Percentiles rank a stretch among this genome's conserved stretches.
Conservation (phyloP, 2,113 vertebrate species). For the Callipepla squamata region DNA sequence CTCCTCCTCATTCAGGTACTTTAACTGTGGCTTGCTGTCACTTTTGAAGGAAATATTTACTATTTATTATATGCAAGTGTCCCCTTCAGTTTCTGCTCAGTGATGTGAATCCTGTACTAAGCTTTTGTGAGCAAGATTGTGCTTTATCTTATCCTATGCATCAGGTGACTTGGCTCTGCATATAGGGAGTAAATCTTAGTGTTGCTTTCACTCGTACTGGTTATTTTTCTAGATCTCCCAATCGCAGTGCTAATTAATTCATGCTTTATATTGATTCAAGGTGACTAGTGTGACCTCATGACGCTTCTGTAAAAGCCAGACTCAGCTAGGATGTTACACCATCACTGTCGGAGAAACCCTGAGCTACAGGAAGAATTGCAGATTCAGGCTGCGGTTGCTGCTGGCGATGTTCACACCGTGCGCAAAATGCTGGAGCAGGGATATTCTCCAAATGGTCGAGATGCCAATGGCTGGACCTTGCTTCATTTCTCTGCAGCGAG, state of each 20-base stretch:
- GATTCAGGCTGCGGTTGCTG: conserved; percentile 97
- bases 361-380: conserved; percentile 98
- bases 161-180: not conserved
- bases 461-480: conserved; percentile 97
- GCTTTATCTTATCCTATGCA: not conserved
- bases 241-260: not conserved
- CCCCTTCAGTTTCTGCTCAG: not conserved
- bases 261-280: conserved; percentile 45
- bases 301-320: conserved; percentile 76
- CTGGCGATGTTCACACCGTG: conserved; percentile 95
- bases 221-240: not conserved
- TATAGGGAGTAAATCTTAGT: not conserved
- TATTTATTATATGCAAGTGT: not conserved
- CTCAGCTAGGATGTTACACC: conserved; percentile 98
- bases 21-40: not conserved
- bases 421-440: conserved; percentile 97
- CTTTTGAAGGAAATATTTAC: not conserved
- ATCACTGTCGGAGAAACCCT: conserved; percentile 96
- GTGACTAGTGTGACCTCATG: conserved; percentile 78
- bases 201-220: not conserved
- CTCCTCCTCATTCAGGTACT: not conserved
- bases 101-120: not conserved
- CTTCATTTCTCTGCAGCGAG: conserved; percentile 97
- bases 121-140: not conserved
- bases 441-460: conserved; percentile 94